These are phyloP conservation scores for Neodiprion virginianus DNA, from an alignment of 1,140 invertebrate species.

Conservation along the genomic window DNA sequence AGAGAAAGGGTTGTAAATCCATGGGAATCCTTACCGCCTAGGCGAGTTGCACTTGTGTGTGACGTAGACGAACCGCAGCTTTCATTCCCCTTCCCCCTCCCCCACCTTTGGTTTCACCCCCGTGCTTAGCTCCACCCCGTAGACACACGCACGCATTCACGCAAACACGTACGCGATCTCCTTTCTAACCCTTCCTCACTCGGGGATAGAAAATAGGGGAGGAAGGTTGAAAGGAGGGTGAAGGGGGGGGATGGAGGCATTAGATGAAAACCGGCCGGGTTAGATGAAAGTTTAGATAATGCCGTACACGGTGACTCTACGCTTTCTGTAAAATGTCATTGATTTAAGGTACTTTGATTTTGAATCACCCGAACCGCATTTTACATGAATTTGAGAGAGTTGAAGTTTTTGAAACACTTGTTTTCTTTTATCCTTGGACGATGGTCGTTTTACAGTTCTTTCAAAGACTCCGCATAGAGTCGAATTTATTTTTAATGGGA, in stretches of 20 bases:
- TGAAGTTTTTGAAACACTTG: background rate
- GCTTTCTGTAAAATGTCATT: background rate
- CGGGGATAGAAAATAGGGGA: slow-evolving; percentile 47
- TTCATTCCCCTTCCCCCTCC: too few species aligned
- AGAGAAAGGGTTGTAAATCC: too few species aligned
- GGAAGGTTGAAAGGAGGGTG: background rate
- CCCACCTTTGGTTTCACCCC: too few species aligned
- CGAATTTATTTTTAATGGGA: too few species aligned
- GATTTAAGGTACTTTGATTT: too few species aligned
- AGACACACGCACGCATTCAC: too few species aligned
- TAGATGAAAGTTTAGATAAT: slow-evolving; percentile 59
- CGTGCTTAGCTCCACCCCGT: too few species aligned
- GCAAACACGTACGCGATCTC: slow-evolving; percentile 12
- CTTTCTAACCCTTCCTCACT: slow-evolving; percentile 40
- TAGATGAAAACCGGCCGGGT: slow-evolving; percentile 50
- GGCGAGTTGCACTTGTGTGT: too few species aligned
- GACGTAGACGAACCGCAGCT: too few species aligned
- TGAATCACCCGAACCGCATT: too few species aligned
- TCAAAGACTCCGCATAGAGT: background rate
- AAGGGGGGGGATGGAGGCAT: slow-evolving; percentile 34
- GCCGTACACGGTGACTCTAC: slow-evolving; percentile 41
- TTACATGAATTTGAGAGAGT: too few species aligned
- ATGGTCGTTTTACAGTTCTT: background rate
- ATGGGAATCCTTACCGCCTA: too few species aligned
- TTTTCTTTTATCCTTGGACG: background rate